A percentile compares a stretch with the other conserved stretches of the same genome.
These are phyloP conservation scores for Agrypnia vestita DNA, from an alignment of 1,140 invertebrate genomes.

Conservation along the genomic window DNA sequence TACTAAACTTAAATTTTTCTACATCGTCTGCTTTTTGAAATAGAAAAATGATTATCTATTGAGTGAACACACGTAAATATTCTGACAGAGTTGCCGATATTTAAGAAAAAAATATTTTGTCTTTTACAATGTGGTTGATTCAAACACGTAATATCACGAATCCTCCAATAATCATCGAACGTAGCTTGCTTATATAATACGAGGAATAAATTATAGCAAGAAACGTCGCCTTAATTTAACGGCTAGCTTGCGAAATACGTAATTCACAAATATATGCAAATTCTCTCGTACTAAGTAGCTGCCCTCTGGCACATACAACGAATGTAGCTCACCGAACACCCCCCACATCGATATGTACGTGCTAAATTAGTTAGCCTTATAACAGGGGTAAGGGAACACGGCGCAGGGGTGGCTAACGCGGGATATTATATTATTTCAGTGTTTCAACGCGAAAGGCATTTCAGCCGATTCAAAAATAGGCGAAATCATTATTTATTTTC, in stretches of 20 bases:
- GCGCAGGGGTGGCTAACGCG: slow-evolving; percentile 2
- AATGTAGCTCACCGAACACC: slow-evolving; percentile 30
- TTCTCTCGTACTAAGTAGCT: slow-evolving; percentile 48
- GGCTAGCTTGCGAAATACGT: slow-evolving; percentile 49
- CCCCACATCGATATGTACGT: slow-evolving; percentile 58
- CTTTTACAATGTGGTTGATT: too few species aligned
- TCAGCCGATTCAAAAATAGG: too few species aligned
- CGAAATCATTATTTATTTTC: too few species aligned
- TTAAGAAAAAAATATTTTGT: too few species aligned
- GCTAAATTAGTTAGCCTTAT: slow-evolving; percentile 60
- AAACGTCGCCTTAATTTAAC: slow-evolving; percentile 50
- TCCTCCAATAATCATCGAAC: slow-evolving; percentile 6
- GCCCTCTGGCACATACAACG: slow-evolving; percentile 43
- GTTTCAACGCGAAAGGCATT: too few species aligned
- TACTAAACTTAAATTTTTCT: too few species aligned
- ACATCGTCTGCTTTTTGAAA: too few species aligned
- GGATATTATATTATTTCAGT: not conserved
- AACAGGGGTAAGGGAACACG: slow-evolving; percentile 12
- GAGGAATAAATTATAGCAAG: slow-evolving; percentile 50
- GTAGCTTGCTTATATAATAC: slow-evolving; percentile 14
- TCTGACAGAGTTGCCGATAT: too few species aligned
- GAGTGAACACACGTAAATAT: too few species aligned
- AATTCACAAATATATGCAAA: slow-evolving; percentile 53
- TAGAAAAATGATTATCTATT: too few species aligned
- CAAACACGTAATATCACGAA: not conserved